Evolutionary conservation across 2,888 invertebrate species (phyloP), one percentile per base, ranked within the genome.

Genomic region (Drosophila tanythrix): DNA sequence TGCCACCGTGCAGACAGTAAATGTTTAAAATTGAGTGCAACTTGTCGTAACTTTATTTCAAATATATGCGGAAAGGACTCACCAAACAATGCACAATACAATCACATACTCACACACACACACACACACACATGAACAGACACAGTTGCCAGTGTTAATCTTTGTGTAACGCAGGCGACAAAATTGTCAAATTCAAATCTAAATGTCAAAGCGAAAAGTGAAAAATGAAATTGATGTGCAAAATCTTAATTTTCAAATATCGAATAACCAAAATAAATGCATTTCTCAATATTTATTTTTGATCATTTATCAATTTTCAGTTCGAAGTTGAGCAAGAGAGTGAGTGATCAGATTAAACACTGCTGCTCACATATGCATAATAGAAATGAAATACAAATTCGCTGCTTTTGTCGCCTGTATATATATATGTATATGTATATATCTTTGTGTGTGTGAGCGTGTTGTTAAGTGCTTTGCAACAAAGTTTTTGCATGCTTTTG

Each of bases 21-120:
- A 89, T 90, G 90, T 79, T 90, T 84, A 86, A 90, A 89, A 90
- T 88, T 89, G 90, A 87, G 82, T 86, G 90, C 90, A 89, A 89
- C 89, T 90, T 85, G 85, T 86, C 90, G 83, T 83, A 90, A 89
- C 82, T 88, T 88, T 88, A 81, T 88, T 89, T 84, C 83, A 86
- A 85, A 85, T 85, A 85, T 83, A 85, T 84, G 87, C 87, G 85
- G 84, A 83, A 87, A 87, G 84, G 83, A 85, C 85, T 83, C 84
- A 84, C 84, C 83, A 87, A 84, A 87, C 85, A 87, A 83, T 83
- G 85, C 79, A 86, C 77, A 82, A 70, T 66, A 71, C 67, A 43
- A 65, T 60, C 78, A 68, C 74, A 62, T 61, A 66, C 68, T 40
- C 58, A 38, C 55, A 58, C 60, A 56, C 53, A 63, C 58, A 35